phyloP scores from a whole-genome alignment of 2,888 invertebrate species.

The Chloromyia formosa region DNA sequence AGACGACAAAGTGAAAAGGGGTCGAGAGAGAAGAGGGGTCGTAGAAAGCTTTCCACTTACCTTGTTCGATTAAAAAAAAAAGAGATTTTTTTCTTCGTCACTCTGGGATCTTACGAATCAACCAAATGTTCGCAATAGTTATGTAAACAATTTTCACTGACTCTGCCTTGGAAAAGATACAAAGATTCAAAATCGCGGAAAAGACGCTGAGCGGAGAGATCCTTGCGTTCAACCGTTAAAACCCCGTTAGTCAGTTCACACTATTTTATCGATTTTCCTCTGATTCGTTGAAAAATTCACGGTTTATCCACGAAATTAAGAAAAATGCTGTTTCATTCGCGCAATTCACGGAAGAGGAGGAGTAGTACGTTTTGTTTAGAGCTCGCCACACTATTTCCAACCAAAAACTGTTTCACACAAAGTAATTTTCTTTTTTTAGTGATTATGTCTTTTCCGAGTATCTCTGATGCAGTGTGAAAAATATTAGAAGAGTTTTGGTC shows the following conservation, averaged over 20 bases:
- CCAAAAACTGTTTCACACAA: background rate
- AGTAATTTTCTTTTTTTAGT: background rate
- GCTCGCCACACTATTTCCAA: slow-evolving; percentile 4
- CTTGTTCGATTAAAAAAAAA: slow-evolving; percentile 11
- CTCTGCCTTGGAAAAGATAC: background rate
- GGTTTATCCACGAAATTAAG: background rate
- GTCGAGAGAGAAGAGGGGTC: too few relatives aligned
- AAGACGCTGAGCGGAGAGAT: background rate
- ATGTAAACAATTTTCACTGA: background rate
- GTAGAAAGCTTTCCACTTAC: slow-evolving; percentile 28
- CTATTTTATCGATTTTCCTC: background rate
- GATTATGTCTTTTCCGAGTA: too few relatives aligned
- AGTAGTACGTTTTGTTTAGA: too few relatives aligned
- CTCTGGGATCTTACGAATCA: background rate
- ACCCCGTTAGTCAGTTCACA: background rate
- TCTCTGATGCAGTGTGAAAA: background rate
- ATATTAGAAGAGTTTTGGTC: background rate
- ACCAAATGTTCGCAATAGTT: background rate
- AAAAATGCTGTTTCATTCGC: too few relatives aligned
- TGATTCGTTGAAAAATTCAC: background rate
- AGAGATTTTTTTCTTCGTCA: background rate
- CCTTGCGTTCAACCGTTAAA: too few relatives aligned
- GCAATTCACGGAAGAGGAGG: too few relatives aligned
- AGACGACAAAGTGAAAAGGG: background rate
- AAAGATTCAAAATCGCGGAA: background rate